Conservation (phyloP, 2,113 vertebrate genomes). For the Petaurus breviceps region DNA sequence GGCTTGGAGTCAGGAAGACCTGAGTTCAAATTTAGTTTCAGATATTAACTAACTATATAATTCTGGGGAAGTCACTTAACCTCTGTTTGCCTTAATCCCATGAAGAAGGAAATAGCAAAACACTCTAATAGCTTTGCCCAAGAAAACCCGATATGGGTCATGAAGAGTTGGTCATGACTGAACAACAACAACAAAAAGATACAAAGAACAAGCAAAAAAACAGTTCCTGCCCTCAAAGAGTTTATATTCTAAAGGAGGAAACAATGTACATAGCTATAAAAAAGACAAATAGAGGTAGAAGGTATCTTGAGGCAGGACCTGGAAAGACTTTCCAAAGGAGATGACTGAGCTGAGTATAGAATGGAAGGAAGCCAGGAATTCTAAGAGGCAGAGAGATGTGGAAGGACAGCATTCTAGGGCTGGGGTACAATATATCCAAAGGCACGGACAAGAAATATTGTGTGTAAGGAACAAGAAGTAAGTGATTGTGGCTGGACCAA, state of each 20-base stretch:
- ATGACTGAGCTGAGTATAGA: not conserved
- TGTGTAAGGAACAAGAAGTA: not conserved
- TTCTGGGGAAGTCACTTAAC: not conserved
- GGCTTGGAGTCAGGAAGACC: not conserved
- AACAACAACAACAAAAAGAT: not conserved
- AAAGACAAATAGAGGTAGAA: not conserved
- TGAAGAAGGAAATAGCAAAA: not conserved
- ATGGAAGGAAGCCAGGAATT: not conserved
- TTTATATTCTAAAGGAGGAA: not conserved
- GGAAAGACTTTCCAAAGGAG: not conserved
- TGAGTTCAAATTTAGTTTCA: not conserved
- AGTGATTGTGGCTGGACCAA: fast-evolving
- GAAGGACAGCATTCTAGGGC: not conserved
- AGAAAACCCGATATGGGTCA: not conserved
- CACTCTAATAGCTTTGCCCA: too few species aligned
- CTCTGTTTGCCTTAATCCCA: not conserved
- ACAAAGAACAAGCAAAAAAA: conserved; percentile 37
- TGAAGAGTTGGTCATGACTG: not conserved
- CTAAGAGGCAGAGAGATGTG: not conserved
- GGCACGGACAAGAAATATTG: not conserved
- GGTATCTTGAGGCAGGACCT: not conserved
- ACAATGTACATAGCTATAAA: not conserved
- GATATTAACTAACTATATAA: not conserved
- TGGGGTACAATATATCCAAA: not conserved
- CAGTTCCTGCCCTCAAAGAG: conserved; percentile 14